phyloP scores from a whole-genome alignment of 2,113 vertebrate genomes.

The Mustelus asterias region DNA sequence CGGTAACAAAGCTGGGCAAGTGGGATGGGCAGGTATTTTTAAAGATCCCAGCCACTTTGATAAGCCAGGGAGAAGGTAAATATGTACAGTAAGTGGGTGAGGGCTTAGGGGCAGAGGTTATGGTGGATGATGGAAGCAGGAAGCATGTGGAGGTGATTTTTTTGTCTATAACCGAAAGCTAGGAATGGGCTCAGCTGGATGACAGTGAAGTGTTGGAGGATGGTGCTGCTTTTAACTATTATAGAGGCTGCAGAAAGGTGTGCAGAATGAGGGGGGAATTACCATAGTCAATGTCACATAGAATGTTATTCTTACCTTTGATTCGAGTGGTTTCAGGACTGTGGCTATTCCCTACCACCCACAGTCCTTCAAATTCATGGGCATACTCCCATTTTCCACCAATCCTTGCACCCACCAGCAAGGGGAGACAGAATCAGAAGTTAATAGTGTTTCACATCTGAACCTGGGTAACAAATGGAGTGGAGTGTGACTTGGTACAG shows the following conservation, averaged over 20 bases:
- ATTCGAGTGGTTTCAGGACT: neutral
- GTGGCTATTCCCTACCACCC: neutral
- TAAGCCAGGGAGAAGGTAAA: too few relatives aligned
- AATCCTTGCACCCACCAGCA: too few relatives aligned
- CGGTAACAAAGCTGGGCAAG: too few relatives aligned
- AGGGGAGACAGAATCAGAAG: neutral
- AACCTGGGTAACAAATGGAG: neutral
- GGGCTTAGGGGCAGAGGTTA: too few relatives aligned
- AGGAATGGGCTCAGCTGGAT: neutral
- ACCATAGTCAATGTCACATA: neutral
- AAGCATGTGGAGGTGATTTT: neutral
- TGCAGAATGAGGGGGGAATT: neutral
- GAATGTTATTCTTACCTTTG: neutral
- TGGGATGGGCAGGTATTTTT: too few relatives aligned
- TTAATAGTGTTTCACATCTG: neutral
- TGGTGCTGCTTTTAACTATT: neutral
- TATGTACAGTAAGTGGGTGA: too few relatives aligned
- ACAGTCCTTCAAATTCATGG: neutral
- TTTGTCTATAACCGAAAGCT: neutral
- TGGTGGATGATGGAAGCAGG: too few relatives aligned
- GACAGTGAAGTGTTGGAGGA: neutral
- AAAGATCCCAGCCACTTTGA: too few relatives aligned
- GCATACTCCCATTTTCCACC: neutral
- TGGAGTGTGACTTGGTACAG: neutral
- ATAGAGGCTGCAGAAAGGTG: neutral